Evolutionary conservation across 1,140 invertebrate genomes (phyloP), one percentile per base, ranked within the genome.

Genomic region (Aplysia californica): DNA sequence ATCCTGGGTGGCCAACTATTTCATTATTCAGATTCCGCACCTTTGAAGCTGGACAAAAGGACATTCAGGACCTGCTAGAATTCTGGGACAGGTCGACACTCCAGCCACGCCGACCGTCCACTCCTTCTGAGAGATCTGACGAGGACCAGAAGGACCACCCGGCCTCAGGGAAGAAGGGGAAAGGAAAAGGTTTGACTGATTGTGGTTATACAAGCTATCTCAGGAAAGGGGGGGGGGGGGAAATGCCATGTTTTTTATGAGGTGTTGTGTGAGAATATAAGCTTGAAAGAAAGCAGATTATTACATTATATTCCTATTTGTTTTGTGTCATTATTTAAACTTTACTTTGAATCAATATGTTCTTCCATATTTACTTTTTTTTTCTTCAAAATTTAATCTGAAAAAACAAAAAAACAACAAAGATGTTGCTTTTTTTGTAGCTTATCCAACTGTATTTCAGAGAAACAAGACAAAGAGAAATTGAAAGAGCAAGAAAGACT

Each of bases 1-100:
- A n/a, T n/a, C n/a, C n/a, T n/a, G n/a, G n/a, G n/a, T n/a, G n/a
- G n/a, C n/a, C n/a, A n/a, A n/a, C n/a, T n/a, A n/a, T n/a, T n/a
- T n/a, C n/a, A n/a, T n/a, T n/a, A n/a, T n/a, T 31, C 75, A 88
- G 89, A 69, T 90, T 90, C 82, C 83, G 84, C 2, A 88, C 85
- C 33, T 89, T 88, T 82, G 89, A 90, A 79, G 79, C 84, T 66
- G 71, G 72, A n/a, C 80, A 83, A 56, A 89, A 89, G 68, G 87
- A 90, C 20, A 85, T 90, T 29, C 33, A 65, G 56, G 87, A 89
- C 26, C 73, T 90, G 36, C 69, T 90, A 2, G 87, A 89, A 23
- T 80, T 78, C 56, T 90, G 89, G 89, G 89, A 90, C 59, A 78
- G 89, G 39, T 84, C 86, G 3, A 83, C 85, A 15, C 78, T 87